Evolutionary conservation across 2,113 vertebrate genomes (phyloP), one percentile per base, ranked within the genome.

Genomic region (Cathartes aura): DNA sequence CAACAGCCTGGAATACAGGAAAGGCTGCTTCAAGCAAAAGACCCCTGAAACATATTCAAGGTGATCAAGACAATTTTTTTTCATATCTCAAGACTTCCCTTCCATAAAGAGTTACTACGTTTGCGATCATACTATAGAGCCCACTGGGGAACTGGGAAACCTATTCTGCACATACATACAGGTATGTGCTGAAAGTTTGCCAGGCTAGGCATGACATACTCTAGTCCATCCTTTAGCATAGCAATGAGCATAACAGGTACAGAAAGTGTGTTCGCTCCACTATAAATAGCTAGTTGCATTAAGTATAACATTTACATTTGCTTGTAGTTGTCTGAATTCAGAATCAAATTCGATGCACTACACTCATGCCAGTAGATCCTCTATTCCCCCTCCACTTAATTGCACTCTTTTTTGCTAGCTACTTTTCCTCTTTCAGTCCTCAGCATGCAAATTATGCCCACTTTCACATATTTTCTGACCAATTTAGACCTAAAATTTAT

Each of bases 401-500:
- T 91, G 78, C 71, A 76, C 50, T 82, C 67, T 92, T 96, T 93
- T 93, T 94, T 62, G 53, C 75, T 81, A 95, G 87, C 75, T 94
- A 45, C 85, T 93, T 89, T 86, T 79, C 63, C 85, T 68, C 87
- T 96, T 90, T 82, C 79, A 82, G 87, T 82, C 89, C 94, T 95
- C 92, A 91, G 90, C 68, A 96, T 96, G 97, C 73, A 97, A 97
- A 96, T 97, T 96, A 95, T 95, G 91, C 95, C 91, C 93, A 92
- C 67, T 97, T 94, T 92, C 90, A 91, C 87, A 79, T 92, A 93
- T 96, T 97, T 97, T 90, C 93, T 97, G 97, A 97, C 90, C 94
- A 97, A 96, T 96, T 97, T 96, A 90, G 89, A 96, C 88, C 94
- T 95, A 95, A 97, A 95, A 97, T 91, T 96, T 97, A 97, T 97